Evolutionary conservation across 2,113 vertebrate genomes (phyloP), one percentile per base, ranked within the genome.

Genomic region (Neoarius graeffei): DNA sequence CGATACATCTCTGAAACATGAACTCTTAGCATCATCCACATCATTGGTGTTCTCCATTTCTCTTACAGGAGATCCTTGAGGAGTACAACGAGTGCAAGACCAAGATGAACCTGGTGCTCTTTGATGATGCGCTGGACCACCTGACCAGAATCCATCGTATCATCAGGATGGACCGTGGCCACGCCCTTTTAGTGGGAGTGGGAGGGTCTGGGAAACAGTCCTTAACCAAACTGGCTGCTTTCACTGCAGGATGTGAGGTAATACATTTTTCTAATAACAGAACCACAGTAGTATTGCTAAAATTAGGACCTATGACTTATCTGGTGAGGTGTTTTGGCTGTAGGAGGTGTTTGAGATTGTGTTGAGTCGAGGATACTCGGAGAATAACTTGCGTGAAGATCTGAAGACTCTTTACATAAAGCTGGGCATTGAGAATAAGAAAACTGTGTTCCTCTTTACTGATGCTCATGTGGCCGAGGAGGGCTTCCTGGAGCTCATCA

Each of bases 331-430:
- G 1, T 1, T 87, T 48, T 84, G 83, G 85, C 23, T 20, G 14
- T 92, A 99, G 98, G 94, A 99, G 98, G 94, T 99, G 57, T 99
- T 98, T 94, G 97, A 99, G 94, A 98, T 99, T 88, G 92, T 93
- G 11, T 87, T 99, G 85, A 98, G 94, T 93, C 94, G 96, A 88
- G 98, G 98, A 85, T 99, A 99, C 1, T 92, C 92, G 0, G 98
- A 99, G 93, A 94, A 88, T 59, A 96, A 93, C 91, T 94, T 99
- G 88, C 96, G 98, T 57, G 98, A 99, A 0, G 98, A 99, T 83
- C 93, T 99, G 91, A 99, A 97, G 91, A 92, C 20, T 56, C 92
- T 99, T 20, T 99, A 99, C 60, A 80, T 95, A 85, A 97, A 96
- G 85, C 95, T 99, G 35, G 98, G 97, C 13, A 93, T 98, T 7